Evolutionary conservation across 2,113 vertebrate species (phyloP).

Genomic region (Sclerurus mexicanus): DNA sequence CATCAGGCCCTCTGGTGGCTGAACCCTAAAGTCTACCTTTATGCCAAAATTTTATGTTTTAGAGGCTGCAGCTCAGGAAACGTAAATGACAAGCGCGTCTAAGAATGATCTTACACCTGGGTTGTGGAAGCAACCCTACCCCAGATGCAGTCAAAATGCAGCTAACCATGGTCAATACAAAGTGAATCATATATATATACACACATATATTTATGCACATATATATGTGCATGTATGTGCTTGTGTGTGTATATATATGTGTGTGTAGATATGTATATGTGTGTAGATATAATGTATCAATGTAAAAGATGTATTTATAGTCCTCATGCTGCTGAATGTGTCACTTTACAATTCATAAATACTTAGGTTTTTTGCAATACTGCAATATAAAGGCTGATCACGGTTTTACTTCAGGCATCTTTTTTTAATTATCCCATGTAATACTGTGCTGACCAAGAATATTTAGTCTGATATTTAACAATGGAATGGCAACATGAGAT

Average conservation of each 20-base stretch:
- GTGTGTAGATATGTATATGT: slow-evolving; percentile 51
- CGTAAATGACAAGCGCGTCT: neutral
- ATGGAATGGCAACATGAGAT: slow-evolving; percentile 14
- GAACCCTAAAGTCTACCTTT: neutral
- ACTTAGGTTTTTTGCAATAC: slow-evolving; percentile 23
- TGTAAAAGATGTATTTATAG: slow-evolving; percentile 70
- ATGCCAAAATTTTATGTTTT: neutral
- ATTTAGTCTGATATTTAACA: slow-evolving; percentile 39
- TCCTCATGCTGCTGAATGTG: slow-evolving; percentile 67
- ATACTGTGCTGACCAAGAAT: neutral
- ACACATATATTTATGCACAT: neutral
- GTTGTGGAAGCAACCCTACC: neutral
- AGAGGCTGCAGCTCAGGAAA: neutral
- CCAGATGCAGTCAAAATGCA: neutral
- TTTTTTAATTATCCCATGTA: neutral
- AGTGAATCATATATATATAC: neutral
- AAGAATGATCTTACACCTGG: neutral
- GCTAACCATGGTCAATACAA: neutral
- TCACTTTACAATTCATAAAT: slow-evolving; percentile 61
- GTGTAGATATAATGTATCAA: slow-evolving; percentile 55
- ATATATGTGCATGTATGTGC: neutral
- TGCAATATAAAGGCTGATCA: slow-evolving; percentile 25
- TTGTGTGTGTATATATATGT: slow-evolving; percentile 25
- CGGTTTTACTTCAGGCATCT: slow-evolving; percentile 16
- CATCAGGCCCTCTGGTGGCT: neutral